Conservation (phyloP, 2,888 invertebrate species). For the Rotaria macrura region DNA sequence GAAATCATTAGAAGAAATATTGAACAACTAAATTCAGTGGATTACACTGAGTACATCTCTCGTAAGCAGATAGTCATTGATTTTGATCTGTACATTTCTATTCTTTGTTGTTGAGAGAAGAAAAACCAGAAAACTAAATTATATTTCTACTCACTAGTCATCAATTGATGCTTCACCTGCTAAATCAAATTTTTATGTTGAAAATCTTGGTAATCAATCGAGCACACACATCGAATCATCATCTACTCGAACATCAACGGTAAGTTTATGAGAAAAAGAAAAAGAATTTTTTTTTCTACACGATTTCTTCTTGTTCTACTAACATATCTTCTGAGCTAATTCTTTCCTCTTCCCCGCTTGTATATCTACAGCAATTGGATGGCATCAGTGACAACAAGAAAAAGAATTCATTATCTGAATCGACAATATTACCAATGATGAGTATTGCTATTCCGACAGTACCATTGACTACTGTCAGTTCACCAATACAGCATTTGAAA, state of each 20-base stretch:
- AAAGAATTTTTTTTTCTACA: not conserved
- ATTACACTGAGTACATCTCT: too few species aligned
- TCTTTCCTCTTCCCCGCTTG: not conserved
- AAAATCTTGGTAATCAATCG: not conserved
- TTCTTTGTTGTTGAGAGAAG: too few species aligned
- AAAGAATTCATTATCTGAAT: slow-evolving; percentile 5
- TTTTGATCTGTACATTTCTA: too few species aligned
- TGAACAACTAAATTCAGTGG: too few species aligned
- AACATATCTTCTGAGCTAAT: not conserved
- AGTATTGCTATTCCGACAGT: not conserved
- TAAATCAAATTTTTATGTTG: not conserved
- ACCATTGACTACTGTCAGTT: not conserved
- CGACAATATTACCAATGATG: not conserved
- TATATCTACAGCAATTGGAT: not conserved
- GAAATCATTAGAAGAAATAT: too few species aligned
- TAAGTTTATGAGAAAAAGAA: not conserved
- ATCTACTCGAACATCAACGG: not conserved
- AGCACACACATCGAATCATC: not conserved
- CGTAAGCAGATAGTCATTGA: too few species aligned
- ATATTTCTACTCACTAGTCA: not conserved
- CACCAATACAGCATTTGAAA: not conserved
- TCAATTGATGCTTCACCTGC: not conserved
- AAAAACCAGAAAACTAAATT: too few species aligned
- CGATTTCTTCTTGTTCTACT: not conserved
- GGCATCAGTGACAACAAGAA: not conserved